A percentile compares a stretch with the other conserved stretches of the same genome.
phyloP scores from a whole-genome alignment of 2,797 vertebrate genomes.

The Anguilla obscura region DNA sequence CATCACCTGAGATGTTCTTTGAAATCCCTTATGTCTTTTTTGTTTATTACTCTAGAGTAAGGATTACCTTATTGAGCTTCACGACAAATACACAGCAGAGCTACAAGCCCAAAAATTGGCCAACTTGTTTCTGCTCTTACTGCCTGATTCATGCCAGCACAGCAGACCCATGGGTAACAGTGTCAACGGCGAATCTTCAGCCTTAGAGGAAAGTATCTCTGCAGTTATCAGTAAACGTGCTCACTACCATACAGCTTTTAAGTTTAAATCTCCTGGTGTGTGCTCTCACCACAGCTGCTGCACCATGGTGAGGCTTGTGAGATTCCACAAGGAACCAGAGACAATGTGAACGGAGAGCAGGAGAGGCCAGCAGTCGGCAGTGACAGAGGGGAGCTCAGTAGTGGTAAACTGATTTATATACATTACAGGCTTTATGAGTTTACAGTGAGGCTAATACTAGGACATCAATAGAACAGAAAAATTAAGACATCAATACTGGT shows the following conservation, averaged over 20 bases:
- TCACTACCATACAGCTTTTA: neutral
- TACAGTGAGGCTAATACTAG: neutral
- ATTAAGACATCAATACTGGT: neutral
- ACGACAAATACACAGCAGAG: slow-evolving; percentile 30
- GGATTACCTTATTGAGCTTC: slow-evolving; percentile 5
- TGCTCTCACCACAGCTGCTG: neutral
- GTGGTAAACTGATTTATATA: slow-evolving; percentile 57
- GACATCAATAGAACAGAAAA: neutral
- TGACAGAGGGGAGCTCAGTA: slow-evolving; percentile 58
- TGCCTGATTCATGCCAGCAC: slow-evolving; percentile 1
- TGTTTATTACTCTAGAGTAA: slow-evolving; percentile 22
- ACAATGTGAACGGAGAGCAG: slow-evolving; percentile 23
- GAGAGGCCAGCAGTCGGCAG: slow-evolving; percentile 21
- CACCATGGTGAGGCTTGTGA: neutral
- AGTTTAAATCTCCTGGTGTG: neutral
- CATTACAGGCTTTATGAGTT: neutral
- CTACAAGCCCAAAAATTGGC: neutral
- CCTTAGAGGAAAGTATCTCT: neutral
- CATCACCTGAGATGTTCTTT: neutral
- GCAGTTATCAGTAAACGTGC: neutral
- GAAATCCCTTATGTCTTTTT: neutral
- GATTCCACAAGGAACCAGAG: neutral
- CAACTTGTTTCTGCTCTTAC: slow-evolving; percentile 31
- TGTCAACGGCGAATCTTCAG: neutral
- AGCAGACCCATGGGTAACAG: neutral